A percentile compares a stretch with the other conserved stretches of the same genome.
Evolutionary conservation across 2,113 vertebrate genomes (phyloP).

Genomic region (Bostrychus sinensis): DNA sequence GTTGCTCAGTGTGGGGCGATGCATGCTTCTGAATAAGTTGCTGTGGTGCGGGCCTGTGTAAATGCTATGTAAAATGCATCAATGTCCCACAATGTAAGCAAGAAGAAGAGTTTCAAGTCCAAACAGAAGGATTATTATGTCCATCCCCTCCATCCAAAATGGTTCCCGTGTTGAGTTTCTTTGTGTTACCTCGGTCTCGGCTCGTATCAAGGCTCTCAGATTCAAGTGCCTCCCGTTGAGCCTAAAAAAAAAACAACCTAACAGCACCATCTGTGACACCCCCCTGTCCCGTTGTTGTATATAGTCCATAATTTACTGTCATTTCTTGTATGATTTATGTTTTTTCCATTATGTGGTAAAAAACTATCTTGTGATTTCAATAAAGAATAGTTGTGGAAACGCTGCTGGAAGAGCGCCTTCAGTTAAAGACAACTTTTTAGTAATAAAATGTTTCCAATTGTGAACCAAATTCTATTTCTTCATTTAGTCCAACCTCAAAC

Average conservation of each 20-base stretch:
- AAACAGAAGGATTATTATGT: slow-evolving; percentile 54
- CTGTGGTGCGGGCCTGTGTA: slow-evolving; percentile 68
- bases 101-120: slow-evolving; percentile 10
- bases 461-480: slow-evolving; percentile 48
- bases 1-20: slow-evolving; percentile 56
- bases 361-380: slow-evolving; percentile 75
- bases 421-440: slow-evolving; percentile 75
- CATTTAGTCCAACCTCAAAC: slow-evolving; percentile 11
- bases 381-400: slow-evolving; percentile 77
- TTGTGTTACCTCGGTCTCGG: slow-evolving; percentile 43
- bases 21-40: slow-evolving; percentile 74
- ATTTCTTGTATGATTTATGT: slow-evolving; percentile 63
- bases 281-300: slow-evolving; percentile 59
- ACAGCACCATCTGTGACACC: slow-evolving; percentile 49
- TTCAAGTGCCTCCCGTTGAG: slow-evolving; percentile 77
- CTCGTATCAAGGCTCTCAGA: slow-evolving; percentile 67
- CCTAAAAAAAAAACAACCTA: slow-evolving; percentile 52
- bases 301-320: slow-evolving; percentile 65
- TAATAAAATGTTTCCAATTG: slow-evolving; percentile 81
- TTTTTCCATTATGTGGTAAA: slow-evolving; percentile 58
- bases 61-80: slow-evolving; percentile 66
- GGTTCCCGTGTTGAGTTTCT: slow-evolving; percentile 6
- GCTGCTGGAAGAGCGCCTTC: slow-evolving; percentile 69
- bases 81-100: slow-evolving; percentile 50
- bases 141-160: slow-evolving; percentile 22